These are phyloP conservation scores for Dicerorhinus sumatrensis DNA, from an alignment of 2,113 vertebrate species.

Conservation along the genomic window DNA sequence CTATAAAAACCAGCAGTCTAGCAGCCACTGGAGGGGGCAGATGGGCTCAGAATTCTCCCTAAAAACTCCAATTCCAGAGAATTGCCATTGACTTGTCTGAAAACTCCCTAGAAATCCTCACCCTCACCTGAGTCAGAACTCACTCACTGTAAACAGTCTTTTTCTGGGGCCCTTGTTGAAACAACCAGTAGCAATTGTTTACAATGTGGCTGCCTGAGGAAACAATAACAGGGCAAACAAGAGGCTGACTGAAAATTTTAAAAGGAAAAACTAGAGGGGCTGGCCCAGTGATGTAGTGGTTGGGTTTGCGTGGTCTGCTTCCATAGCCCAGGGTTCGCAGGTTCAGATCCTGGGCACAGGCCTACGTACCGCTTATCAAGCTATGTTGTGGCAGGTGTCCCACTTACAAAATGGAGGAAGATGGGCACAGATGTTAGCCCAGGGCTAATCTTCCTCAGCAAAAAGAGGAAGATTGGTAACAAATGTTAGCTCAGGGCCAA, in stretches of 20 bases:
- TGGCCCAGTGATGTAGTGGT: too few relatives aligned
- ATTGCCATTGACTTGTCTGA: not conserved
- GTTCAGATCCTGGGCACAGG: too few relatives aligned
- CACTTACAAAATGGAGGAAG: too few relatives aligned
- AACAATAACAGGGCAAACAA: not conserved
- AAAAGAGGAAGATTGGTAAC: too few relatives aligned
- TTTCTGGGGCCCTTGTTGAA: not conserved
- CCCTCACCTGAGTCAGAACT: not conserved
- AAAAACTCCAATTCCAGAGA: not conserved
- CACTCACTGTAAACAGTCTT: not conserved
- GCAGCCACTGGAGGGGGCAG: not conserved
- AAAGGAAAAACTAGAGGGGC: not conserved
- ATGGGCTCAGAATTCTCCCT: not conserved
- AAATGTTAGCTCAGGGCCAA: too few relatives aligned
- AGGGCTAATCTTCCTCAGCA: too few relatives aligned
- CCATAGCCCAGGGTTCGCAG: too few relatives aligned
- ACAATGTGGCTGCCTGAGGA: not conserved
- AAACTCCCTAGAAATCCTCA: not conserved
- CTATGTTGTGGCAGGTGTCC: too few relatives aligned
- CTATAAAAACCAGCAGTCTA: not conserved
- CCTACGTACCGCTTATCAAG: too few relatives aligned
- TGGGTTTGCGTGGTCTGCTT: too few relatives aligned
- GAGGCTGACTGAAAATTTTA: not conserved
- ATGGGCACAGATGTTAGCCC: too few relatives aligned
- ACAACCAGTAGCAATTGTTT: not conserved